Percentiles rank a stretch among this genome's conserved stretches.
Evolutionary conservation across 2,113 vertebrate species (phyloP).

Genomic region (Aegypius monachus): DNA sequence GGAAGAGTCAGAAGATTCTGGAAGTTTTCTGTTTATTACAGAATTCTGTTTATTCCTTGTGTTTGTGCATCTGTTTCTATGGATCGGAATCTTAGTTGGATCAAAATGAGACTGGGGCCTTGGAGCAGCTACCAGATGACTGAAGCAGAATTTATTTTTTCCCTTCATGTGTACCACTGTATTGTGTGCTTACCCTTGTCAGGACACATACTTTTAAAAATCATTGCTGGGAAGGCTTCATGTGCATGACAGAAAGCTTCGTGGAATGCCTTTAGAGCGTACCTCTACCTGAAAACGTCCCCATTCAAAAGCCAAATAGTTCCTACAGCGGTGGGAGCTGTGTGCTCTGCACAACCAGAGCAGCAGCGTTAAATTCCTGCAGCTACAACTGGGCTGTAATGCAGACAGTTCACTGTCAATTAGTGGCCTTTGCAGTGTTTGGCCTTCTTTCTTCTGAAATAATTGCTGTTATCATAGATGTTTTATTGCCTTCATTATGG

Average conservation of each 20-base stretch:
- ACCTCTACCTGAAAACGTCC: accelerated
- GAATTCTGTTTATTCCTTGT: not conserved
- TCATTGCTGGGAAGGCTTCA: not conserved
- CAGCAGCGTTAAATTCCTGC: not conserved
- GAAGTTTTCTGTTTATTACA: not conserved
- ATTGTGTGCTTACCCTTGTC: not conserved
- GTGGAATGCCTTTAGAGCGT: not conserved
- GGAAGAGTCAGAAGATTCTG: not conserved
- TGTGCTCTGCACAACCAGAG: not conserved
- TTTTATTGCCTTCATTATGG: slow-evolving; percentile 74
- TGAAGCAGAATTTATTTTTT: not conserved
- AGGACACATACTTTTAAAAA: not conserved
- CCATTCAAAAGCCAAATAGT: not conserved
- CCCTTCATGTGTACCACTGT: not conserved
- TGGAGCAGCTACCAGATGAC: not conserved
- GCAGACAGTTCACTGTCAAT: not conserved
- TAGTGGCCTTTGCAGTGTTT: slow-evolving; percentile 56
- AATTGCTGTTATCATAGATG: slow-evolving; percentile 74
- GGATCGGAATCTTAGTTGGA: not conserved
- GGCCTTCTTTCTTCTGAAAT: slow-evolving; percentile 62
- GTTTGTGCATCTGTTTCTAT: not conserved
- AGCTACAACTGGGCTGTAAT: not conserved
- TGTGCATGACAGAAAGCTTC: not conserved
- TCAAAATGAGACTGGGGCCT: not conserved
- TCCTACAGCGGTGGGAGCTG: not conserved